Conservation (phyloP, 1,140 invertebrate species). For the Papilio machaon region DNA sequence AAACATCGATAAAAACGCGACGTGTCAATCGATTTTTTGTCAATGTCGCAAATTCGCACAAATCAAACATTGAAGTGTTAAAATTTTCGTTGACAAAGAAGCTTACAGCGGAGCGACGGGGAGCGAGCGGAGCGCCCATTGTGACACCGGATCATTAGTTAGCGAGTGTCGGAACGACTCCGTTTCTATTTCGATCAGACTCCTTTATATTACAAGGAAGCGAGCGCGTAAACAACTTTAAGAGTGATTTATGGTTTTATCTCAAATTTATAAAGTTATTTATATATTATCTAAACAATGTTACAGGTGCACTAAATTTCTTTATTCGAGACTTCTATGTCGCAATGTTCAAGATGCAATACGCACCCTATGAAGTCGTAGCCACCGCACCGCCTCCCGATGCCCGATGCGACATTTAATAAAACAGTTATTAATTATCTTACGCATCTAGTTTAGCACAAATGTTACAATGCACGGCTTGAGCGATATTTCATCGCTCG, state of each 20-base stretch:
- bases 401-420: conserved; percentile 33
- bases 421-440: conserved; percentile 50
- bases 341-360: not conserved
- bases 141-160: conserved; percentile 74
- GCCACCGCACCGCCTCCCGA: not conserved
- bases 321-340: not conserved
- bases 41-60: conserved; percentile 75
- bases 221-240: conserved; percentile 70
- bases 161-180: conserved; percentile 67
- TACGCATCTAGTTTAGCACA: conserved; percentile 64
- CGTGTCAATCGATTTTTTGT: conserved; percentile 78
- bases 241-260: conserved; percentile 66
- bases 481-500: conserved; percentile 77
- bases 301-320: conserved; percentile 38
- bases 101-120: conserved; percentile 67
- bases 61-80: conserved; percentile 81
- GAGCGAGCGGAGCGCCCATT: conserved; percentile 62
- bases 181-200: conserved; percentile 62
- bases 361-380: not conserved
- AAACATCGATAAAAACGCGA: conserved; percentile 79
- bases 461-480: conserved; percentile 79
- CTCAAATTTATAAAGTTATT: conserved; percentile 53
- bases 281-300: conserved; percentile 57
- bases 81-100: conserved; percentile 71
- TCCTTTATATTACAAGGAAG: conserved; percentile 70